phyloP scores from a whole-genome alignment of 2,888 invertebrate genomes.

The Athetis lepigone region DNA sequence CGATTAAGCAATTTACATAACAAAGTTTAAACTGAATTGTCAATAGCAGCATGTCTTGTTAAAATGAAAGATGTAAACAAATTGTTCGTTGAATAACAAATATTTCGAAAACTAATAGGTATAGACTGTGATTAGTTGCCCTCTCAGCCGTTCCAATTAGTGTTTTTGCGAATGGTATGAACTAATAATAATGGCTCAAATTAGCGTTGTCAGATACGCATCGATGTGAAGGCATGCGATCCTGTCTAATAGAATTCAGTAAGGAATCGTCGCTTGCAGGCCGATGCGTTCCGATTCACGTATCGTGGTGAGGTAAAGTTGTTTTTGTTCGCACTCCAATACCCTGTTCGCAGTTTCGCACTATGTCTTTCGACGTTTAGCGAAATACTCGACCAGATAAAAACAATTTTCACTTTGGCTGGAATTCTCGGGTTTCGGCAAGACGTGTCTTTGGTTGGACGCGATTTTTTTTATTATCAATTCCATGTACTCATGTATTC shows the following conservation, averaged over 20 bases:
- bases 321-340: slow-evolving; percentile 84
- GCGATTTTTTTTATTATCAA: slow-evolving; percentile 43
- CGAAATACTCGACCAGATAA: slow-evolving; percentile 79
- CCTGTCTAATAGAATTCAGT: slow-evolving; percentile 60
- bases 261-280: slow-evolving; percentile 51
- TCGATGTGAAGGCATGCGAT: slow-evolving; percentile 72
- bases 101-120: not conserved
- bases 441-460: slow-evolving; percentile 71
- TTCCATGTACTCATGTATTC: slow-evolving; percentile 37
- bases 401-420: slow-evolving; percentile 76
- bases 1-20: slow-evolving; percentile 25
- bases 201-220: slow-evolving; percentile 74
- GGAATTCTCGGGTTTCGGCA: slow-evolving; percentile 71
- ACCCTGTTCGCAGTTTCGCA: slow-evolving; percentile 86
- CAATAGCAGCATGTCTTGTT: slow-evolving; percentile 8
- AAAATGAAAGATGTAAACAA: slow-evolving; percentile 2
- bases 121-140: slow-evolving; percentile 13
- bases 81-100: not conserved
- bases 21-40: slow-evolving; percentile 7
- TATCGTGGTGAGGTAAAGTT: slow-evolving; percentile 61
- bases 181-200: slow-evolving; percentile 77
- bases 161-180: slow-evolving; percentile 68
- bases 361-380: slow-evolving; percentile 79
- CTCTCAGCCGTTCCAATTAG: slow-evolving; percentile 45
- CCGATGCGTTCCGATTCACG: slow-evolving; percentile 60